Evolutionary conservation across 1,140 invertebrate species (phyloP).

Genomic region (Muscidifurax raptorellus): DNA sequence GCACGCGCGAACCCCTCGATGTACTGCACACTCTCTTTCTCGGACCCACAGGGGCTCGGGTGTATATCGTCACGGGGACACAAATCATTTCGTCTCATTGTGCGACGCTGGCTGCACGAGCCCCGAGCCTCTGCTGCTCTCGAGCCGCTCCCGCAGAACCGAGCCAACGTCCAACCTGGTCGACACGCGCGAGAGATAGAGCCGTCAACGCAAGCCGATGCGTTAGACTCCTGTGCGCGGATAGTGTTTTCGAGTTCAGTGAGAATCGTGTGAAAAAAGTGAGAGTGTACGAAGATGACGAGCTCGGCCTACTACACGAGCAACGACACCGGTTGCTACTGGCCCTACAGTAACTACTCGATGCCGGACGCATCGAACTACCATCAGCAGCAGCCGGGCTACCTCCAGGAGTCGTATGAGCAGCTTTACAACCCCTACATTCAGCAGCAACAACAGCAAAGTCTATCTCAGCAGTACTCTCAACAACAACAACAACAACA

Average conservation of each 20-base stretch:
- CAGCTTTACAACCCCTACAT: neutral
- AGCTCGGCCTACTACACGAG: conserved; percentile 57
- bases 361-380: conserved; percentile 6
- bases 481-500: neutral
- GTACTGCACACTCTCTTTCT: conserved; percentile 20
- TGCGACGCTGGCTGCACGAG: conserved; percentile 46
- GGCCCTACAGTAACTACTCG: conserved; percentile 56
- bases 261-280: neutral
- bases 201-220: neutral
- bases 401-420: neutral
- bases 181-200: conserved; percentile 18
- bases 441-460: neutral
- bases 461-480: neutral
- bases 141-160: conserved; percentile 21
- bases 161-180: conserved; percentile 37
- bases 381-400: neutral
- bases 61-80: conserved; percentile 59
- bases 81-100: conserved; percentile 66
- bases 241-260: neutral
- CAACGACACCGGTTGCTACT: conserved; percentile 58
- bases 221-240: neutral
- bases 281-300: conserved; percentile 58
- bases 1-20: conserved; percentile 65
- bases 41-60: conserved; percentile 53
- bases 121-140: conserved; percentile 7